Percentiles rank a stretch among this genome's conserved stretches.
Conservation (phyloP, 35 echinoderm and acorn worm genomes). For the Eucidaris tribuloides region DNA sequence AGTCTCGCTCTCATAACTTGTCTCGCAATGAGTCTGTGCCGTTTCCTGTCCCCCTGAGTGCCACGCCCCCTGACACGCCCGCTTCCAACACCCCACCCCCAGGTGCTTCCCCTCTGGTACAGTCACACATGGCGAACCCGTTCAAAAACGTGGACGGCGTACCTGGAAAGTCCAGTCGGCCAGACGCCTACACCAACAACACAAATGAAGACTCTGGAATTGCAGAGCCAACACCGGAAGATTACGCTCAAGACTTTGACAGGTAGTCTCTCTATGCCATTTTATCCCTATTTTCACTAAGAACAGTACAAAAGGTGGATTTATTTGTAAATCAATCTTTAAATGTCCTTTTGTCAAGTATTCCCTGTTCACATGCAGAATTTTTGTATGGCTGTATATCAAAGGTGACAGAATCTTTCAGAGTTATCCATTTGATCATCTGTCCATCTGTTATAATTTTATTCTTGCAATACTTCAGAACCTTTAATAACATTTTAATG, state of each 20-base stretch:
- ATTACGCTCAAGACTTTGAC: conserved; percentile 34
- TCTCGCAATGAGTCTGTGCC: background rate
- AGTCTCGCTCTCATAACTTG: conserved; percentile 4
- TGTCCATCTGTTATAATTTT: too few species aligned
- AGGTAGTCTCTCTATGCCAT: too few species aligned
- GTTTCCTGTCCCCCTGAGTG: conserved; percentile 42
- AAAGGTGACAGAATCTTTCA: too few species aligned
- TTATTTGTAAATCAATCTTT: too few species aligned
- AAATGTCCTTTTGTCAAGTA: too few species aligned
- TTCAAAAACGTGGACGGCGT: background rate
- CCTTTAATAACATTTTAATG: too few species aligned
- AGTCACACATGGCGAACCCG: background rate
- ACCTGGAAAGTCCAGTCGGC: conserved; percentile 44
- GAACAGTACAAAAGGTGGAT: too few species aligned
- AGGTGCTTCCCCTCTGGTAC: conserved; percentile 27
- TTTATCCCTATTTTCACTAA: too few species aligned
- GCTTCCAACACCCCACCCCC: conserved; percentile 34
- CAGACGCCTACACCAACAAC: conserved; percentile 63
- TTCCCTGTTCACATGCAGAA: too few species aligned
- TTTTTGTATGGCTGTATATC: too few species aligned
- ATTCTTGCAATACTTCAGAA: too few species aligned
- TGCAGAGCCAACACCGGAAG: conserved; percentile 59
- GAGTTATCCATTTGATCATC: too few species aligned
- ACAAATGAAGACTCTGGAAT: conserved; percentile 92
- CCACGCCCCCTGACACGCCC: conserved; percentile 53